Evolutionary conservation across 2,888 invertebrate species (phyloP).

Genomic region (Nycteola revayana): DNA sequence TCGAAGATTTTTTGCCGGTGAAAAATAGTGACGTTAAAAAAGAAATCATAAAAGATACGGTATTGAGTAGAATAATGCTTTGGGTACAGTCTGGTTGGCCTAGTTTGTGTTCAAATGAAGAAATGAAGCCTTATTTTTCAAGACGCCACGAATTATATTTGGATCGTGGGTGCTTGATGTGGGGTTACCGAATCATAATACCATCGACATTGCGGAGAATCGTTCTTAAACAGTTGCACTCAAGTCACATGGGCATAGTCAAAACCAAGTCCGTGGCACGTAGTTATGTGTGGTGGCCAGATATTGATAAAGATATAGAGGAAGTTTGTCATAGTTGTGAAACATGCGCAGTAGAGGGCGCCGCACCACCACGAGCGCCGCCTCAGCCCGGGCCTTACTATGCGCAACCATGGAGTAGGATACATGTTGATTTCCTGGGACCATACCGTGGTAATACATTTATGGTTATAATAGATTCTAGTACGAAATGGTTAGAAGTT

Average conservation of each 20-base stretch:
- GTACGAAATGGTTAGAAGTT: no score
- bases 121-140: neutral
- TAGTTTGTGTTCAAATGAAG: neutral
- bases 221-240: constrained; percentile 2
- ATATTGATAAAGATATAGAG: no score
- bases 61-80: neutral
- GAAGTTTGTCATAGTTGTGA: no score
- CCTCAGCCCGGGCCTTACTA: no score
- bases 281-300: no score
- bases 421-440: no score
- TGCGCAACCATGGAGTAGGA: no score
- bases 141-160: constrained; percentile 2
- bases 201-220: neutral
- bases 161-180: constrained; percentile 4
- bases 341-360: no score
- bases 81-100: constrained; percentile 4
- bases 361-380: no score
- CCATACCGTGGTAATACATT: no score
- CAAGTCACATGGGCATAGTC: constrained; percentile 1
- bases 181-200: constrained; percentile 6
- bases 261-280: no score
- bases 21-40: neutral
- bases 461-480: no score
- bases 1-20: constrained; percentile 4
- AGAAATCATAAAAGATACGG: neutral